phyloP scores from a whole-genome alignment of 2,113 vertebrate species.

The Stercorarius parasiticus region DNA sequence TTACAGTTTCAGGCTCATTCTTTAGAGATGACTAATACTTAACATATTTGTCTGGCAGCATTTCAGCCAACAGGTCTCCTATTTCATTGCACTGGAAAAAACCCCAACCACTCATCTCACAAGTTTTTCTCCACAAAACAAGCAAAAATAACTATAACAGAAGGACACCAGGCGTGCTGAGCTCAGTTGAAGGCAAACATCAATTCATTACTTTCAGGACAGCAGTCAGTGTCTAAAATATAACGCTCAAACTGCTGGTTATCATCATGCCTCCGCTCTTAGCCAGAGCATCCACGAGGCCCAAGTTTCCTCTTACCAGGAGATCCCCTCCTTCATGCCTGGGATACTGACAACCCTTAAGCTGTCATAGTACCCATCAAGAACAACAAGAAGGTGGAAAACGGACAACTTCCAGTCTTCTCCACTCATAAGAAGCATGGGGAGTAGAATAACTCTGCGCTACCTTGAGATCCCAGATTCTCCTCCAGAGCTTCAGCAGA shows the following conservation, averaged over 20 bases:
- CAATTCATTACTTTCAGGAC: not conserved
- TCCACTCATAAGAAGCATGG: not conserved
- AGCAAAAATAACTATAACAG: not conserved
- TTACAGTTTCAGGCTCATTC: not conserved
- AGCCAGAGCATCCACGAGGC: not conserved
- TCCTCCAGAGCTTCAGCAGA: not conserved
- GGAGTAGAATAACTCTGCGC: fast-evolving
- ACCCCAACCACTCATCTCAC: not conserved
- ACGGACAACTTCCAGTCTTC: not conserved
- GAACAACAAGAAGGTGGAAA: not conserved
- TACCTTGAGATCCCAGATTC: not conserved
- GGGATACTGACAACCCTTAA: not conserved
- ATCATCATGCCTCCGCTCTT: not conserved
- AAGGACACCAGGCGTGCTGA: not conserved
- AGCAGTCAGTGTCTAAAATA: not conserved
- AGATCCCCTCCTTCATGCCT: not conserved
- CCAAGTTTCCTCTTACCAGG: not conserved
- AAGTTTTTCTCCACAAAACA: not conserved
- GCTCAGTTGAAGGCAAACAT: not conserved
- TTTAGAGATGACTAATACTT: not conserved
- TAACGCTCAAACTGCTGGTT: not conserved
- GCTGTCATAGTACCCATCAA: not conserved
- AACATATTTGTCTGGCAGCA: not conserved
- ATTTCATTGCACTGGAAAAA: not conserved
- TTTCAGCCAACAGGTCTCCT: not conserved